Percentiles rank a stretch among this genome's conserved stretches.
Conservation (phyloP, 2,797 vertebrate species). For the Erethizon dorsatum region DNA sequence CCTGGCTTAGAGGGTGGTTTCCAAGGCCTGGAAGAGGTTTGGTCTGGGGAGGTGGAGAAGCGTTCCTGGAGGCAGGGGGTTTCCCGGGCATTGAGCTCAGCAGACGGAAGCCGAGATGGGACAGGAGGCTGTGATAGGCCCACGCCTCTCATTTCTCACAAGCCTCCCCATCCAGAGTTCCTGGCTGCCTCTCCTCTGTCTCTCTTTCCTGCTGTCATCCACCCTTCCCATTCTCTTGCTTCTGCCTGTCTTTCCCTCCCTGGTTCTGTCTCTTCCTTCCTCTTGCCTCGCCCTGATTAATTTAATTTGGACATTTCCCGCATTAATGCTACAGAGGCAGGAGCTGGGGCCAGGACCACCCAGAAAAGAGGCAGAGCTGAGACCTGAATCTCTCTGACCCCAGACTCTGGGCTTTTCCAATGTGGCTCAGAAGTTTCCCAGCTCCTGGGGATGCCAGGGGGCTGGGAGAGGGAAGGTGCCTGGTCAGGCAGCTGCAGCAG, state of each 20-base stretch:
- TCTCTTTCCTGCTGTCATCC: neutral
- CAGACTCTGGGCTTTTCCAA: neutral
- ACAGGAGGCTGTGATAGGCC: rapidly evolving
- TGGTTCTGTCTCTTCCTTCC: neutral
- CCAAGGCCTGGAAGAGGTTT: neutral
- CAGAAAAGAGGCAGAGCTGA: neutral
- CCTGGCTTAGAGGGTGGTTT: too few species aligned
- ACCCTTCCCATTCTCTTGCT: neutral
- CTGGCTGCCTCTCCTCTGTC: neutral
- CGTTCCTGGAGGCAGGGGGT: neutral
- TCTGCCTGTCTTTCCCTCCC: neutral
- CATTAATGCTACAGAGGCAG: neutral
- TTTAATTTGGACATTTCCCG: neutral
- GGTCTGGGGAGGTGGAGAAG: neutral
- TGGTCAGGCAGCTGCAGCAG: too few species aligned
- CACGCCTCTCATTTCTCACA: neutral
- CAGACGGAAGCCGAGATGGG: neutral
- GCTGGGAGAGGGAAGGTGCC: rapidly evolving
- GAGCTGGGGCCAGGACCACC: neutral
- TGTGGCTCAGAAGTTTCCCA: neutral
- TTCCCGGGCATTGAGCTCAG: neutral
- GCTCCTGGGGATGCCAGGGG: neutral
- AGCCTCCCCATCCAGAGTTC: neutral
- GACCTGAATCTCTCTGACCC: neutral
- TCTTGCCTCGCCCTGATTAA: neutral